These are phyloP conservation scores for Trematomus loennbergii DNA, from an alignment of 2,113 vertebrate species.

Conservation along the genomic window DNA sequence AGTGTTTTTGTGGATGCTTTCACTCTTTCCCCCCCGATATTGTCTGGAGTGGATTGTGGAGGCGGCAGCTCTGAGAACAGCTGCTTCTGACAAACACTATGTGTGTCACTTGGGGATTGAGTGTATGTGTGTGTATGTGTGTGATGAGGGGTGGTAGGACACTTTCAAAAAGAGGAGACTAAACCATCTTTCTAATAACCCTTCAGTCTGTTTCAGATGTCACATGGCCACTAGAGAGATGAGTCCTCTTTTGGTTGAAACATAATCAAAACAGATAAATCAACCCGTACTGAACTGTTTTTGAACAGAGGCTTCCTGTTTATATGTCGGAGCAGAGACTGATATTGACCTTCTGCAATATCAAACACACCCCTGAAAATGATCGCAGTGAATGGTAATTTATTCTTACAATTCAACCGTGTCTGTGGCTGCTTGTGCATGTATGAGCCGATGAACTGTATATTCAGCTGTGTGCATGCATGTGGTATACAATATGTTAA, in stretches of 20 bases:
- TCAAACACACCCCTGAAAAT: conserved; percentile 25
- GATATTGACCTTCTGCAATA: conserved; percentile 1
- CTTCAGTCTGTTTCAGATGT: conserved; percentile 46
- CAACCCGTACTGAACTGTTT: background rate
- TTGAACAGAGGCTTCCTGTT: conserved; percentile 1
- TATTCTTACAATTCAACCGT: conserved; percentile 6
- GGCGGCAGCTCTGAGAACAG: conserved; percentile 75
- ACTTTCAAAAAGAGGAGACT: conserved; percentile 51
- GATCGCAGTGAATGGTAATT: background rate
- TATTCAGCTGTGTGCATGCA: conserved; percentile 28
- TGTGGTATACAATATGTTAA: conserved; percentile 2
- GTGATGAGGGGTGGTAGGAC: conserved; percentile 35
- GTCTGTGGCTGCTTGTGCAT: conserved; percentile 2
- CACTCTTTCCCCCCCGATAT: conserved; percentile 59
- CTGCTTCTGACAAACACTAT: conserved; percentile 78
- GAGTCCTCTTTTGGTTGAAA: conserved; percentile 19
- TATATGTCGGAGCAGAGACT: conserved; percentile 6
- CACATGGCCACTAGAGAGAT: conserved; percentile 15
- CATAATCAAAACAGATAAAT: conserved; percentile 30
- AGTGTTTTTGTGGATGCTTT: conserved; percentile 67
- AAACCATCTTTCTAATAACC: conserved; percentile 34
- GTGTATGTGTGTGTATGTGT: conserved; percentile 27
- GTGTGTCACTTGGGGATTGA: conserved; percentile 66
- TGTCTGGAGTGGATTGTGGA: conserved; percentile 73
- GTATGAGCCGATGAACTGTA: background rate